Conservation (phyloP, 2,113 vertebrate genomes). For the Saguinus midas region DNA sequence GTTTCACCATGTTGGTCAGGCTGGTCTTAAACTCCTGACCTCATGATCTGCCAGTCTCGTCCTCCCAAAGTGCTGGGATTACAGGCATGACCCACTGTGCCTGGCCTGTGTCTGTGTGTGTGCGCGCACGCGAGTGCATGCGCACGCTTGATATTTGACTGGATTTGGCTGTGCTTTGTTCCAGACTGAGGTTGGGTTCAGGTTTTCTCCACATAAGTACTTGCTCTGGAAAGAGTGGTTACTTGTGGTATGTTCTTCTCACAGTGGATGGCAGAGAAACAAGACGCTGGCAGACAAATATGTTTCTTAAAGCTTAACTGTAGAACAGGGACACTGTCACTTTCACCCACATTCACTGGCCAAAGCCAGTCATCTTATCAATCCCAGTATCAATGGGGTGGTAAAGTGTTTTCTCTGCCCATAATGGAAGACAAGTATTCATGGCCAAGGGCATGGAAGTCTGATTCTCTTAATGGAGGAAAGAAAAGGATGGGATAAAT, state of each 20-base stretch:
- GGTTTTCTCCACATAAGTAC: not conserved
- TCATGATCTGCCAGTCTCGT: no score
- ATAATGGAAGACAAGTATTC: not conserved
- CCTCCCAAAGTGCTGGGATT: no score
- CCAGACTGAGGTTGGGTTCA: not conserved
- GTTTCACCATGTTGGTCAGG: no score
- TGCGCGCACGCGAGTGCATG: accelerated
- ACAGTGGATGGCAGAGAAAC: not conserved
- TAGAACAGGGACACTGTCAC: not conserved
- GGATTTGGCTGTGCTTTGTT: not conserved
- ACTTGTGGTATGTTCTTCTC: not conserved
- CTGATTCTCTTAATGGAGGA: not conserved
- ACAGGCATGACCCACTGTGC: no score
- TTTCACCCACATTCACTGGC: not conserved
- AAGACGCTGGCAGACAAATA: not conserved
- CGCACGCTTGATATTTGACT: not conserved
- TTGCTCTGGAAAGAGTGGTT: not conserved
- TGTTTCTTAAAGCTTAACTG: not conserved
- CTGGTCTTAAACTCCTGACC: no score
- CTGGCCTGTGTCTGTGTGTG: no score
- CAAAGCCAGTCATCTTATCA: not conserved
- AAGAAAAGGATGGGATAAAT: not conserved
- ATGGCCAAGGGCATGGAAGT: not conserved
- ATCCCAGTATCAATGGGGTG: not conserved
- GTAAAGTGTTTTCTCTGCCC: not conserved